Conservation (phyloP, 2,888 invertebrate species). For the Julus scanicus region DNA sequence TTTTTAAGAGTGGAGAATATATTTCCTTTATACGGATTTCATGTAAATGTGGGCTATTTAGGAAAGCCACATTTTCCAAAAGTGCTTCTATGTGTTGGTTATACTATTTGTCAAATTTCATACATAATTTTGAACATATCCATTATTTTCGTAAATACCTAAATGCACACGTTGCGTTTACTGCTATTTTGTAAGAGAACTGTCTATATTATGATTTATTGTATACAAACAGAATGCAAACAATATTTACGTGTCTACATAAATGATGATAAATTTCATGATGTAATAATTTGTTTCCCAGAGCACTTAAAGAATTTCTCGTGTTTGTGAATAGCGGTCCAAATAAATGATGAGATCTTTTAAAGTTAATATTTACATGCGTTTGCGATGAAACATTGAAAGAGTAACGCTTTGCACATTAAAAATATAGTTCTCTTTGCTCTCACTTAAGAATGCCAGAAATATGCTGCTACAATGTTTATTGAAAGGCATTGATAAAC, state of each 20-base stretch:
- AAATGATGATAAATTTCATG: conserved; percentile 6
- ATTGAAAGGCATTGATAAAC: too few species aligned
- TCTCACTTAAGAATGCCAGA: too few species aligned
- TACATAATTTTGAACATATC: background rate
- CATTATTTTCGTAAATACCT: background rate
- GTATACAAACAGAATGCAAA: background rate
- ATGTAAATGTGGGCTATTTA: background rate
- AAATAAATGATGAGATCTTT: background rate
- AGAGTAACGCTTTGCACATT: too few species aligned
- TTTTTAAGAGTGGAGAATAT: background rate
- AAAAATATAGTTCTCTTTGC: too few species aligned
- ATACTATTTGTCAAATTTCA: conserved; percentile 34
- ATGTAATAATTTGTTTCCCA: background rate
- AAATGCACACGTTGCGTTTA: background rate
- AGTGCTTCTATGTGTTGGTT: background rate
- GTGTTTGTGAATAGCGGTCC: background rate
- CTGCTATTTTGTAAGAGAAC: background rate
- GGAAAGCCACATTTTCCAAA: background rate
- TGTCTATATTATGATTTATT: background rate
- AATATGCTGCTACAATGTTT: too few species aligned
- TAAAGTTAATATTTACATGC: too few species aligned
- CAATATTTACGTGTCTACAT: background rate
- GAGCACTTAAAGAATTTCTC: background rate
- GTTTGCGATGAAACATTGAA: too few species aligned
- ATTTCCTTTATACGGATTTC: background rate